A percentile compares a stretch with the other conserved stretches of the same genome.
Evolutionary conservation across 2,113 vertebrate genomes (phyloP).

Genomic region (Panurus biarmicus): DNA sequence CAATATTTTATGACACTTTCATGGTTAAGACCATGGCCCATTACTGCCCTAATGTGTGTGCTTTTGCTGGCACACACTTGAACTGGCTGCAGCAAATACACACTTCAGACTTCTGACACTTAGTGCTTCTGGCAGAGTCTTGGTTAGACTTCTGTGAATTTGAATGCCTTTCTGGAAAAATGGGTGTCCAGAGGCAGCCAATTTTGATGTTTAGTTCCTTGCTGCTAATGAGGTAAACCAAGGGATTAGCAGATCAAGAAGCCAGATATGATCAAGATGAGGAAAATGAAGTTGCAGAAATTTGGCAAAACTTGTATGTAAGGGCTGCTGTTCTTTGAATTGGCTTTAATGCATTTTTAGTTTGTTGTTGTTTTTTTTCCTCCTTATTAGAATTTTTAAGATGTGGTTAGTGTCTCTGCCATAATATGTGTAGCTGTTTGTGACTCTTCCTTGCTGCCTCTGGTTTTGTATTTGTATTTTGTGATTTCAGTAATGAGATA

Average conservation of each 20-base stretch:
- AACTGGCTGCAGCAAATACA: background rate
- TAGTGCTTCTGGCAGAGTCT: background rate
- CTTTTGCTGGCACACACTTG: background rate
- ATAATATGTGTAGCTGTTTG: background rate
- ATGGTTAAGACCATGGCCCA: slow-evolving; percentile 14
- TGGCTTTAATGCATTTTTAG: background rate
- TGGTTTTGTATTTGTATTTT: background rate
- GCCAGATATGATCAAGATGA: background rate
- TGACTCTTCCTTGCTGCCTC: background rate
- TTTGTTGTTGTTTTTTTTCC: rapidly evolving
- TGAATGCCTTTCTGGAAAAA: background rate
- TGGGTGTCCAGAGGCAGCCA: background rate
- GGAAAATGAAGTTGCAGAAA: background rate
- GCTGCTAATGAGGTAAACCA: background rate
- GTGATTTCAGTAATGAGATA: background rate
- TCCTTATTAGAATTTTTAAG: background rate
- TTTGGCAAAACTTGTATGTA: background rate
- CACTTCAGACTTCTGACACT: background rate
- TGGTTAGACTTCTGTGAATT: background rate
- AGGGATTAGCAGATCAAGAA: background rate
- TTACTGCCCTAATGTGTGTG: background rate
- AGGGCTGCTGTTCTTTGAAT: background rate
- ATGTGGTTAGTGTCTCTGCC: background rate
- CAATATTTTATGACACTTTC: slow-evolving; percentile 8
- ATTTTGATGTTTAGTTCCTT: background rate